These are phyloP conservation scores for Nestor notabilis DNA, from an alignment of 2,113 vertebrate genomes.

Conservation along the genomic window DNA sequence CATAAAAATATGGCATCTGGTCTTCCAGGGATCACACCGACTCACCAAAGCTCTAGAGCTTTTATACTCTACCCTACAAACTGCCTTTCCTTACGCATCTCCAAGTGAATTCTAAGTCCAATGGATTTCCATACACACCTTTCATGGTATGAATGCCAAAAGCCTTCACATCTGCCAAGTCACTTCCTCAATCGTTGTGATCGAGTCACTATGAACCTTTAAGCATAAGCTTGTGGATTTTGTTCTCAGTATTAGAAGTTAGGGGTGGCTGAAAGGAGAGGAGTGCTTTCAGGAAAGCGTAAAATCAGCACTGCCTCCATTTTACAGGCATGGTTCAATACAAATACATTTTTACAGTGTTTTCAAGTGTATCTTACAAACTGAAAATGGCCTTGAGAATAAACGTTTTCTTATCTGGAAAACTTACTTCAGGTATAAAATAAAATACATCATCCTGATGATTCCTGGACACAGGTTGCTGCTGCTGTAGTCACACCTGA, in stretches of 20 bases:
- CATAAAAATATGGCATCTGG: not conserved
- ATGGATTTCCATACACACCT: not conserved
- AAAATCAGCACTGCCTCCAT: not conserved
- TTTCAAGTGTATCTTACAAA: not conserved
- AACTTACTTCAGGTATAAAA: not conserved
- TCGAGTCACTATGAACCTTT: not conserved
- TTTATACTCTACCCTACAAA: not conserved
- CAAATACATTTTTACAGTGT: not conserved
- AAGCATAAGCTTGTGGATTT: not conserved
- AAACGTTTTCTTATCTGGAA: not conserved
- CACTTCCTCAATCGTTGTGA: not conserved
- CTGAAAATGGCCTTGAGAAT: not conserved
- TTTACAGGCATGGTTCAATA: not conserved
- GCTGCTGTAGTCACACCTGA: not conserved
- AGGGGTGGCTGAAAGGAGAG: not conserved
- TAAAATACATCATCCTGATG: not conserved
- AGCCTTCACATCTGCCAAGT: not conserved
- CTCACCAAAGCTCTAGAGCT: not conserved
- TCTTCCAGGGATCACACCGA: not conserved
- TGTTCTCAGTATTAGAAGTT: not conserved
- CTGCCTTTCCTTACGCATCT: not conserved
- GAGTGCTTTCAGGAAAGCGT: not conserved
- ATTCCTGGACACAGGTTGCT: not conserved
- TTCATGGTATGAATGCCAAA: not conserved
- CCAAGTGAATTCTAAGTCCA: not conserved